Evolutionary conservation across 2,888 invertebrate genomes (phyloP), one percentile per base, ranked within the genome.

Genomic region (Hypena proboscidalis): DNA sequence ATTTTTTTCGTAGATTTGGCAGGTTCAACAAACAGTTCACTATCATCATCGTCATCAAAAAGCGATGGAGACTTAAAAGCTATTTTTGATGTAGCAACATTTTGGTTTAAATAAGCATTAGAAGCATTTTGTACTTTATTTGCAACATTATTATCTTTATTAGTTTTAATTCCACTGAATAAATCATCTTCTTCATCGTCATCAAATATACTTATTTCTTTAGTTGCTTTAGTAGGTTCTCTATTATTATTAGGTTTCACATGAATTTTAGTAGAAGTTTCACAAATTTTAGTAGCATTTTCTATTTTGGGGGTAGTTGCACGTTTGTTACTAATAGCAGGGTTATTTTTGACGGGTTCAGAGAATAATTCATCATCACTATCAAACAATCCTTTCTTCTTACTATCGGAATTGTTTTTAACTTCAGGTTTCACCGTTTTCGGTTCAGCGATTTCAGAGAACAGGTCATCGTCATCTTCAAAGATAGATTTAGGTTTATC

Each of bases 381-480:
- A 58, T 78, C 78, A 35, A 82, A 83, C 14, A 83, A 35, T 3
- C 51, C 40, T 45, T 57, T 63, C 14, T 61, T 64, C 2, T n/a
- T n/a, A n/a, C 41, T 32, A 40, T 38, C 51, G 36, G 29, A 54
- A 33, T 32, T 58, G 20, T 14, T 48, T 39, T 60, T 57, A 4
- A 30, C 34, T 37, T 53, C 57, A 2, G 34, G 27, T 48, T 58
- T 67, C 20, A 30, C 42, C 9, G 46, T 31, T 37, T 62, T 69
- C 1, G 63, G 45, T 3, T 61, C 61, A 50, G 76, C 59, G 9
- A 87, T 58, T 41, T 85, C 81, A 19, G 80, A 69, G 54, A 89
- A 89, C 11, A 89, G 55, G 45, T 85, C 83, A 39, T 85, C 83
- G 27, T 77, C 76, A 43, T 84, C 85, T 57, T 83, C 83, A 33